Conservation (phyloP, 2,888 invertebrate genomes). For the Margaritifera margaritifera region DNA sequence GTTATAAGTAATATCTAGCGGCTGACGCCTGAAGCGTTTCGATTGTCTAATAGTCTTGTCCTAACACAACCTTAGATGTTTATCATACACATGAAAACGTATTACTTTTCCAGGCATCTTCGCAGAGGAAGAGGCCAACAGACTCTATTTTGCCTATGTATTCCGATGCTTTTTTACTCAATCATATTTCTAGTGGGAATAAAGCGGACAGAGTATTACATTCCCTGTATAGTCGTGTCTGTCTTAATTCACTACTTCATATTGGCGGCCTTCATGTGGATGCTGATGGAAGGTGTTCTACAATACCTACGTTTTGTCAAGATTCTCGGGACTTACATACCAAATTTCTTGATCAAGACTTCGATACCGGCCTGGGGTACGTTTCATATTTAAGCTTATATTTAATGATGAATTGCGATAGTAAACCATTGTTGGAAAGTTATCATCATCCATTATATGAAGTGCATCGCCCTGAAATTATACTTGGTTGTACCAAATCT, state of each 20-base stretch:
- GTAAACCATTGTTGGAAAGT: no score
- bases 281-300: slow-evolving; percentile 80
- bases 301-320: slow-evolving; percentile 82
- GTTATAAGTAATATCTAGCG: no score
- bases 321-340: slow-evolving; percentile 77
- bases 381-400: slow-evolving; percentile 10
- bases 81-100: no score
- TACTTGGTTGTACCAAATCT: no score
- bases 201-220: slow-evolving; percentile 63
- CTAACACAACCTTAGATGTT: no score
- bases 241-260: slow-evolving; percentile 80
- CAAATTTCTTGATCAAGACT: slow-evolving; percentile 79
- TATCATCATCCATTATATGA: no score
- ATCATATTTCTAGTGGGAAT: slow-evolving; percentile 72
- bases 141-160: slow-evolving; percentile 79
- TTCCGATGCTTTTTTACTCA: slow-evolving; percentile 78
- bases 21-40: no score
- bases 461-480: no score
- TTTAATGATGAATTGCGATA: not conserved
- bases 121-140: slow-evolving; percentile 79
- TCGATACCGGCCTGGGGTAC: slow-evolving; percentile 79
- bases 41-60: no score
- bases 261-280: slow-evolving; percentile 77
- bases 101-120: slow-evolving; percentile 73
- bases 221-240: slow-evolving; percentile 77